Percentiles rank a stretch among this genome's conserved stretches.
Evolutionary conservation across 92 coral and sea anemone genomes (phyloP).

Genomic region (Blastomussa wellsi): DNA sequence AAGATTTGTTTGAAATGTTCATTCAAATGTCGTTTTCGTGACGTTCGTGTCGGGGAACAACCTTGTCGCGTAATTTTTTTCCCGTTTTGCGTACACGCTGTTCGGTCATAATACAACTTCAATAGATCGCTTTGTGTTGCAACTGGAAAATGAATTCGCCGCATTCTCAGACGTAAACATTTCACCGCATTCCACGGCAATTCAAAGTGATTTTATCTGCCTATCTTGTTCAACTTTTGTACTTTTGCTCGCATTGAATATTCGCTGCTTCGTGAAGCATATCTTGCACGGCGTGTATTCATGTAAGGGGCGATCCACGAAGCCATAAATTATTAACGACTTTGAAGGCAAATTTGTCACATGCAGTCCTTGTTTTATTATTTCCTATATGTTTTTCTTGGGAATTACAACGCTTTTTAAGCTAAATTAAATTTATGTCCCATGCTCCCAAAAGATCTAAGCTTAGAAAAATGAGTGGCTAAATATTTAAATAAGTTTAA

Average conservation of each 20-base stretch:
- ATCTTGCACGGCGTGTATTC: constrained; percentile 12
- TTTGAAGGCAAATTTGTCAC: constrained; percentile 17
- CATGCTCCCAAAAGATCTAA: neutral
- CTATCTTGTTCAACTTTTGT: neutral
- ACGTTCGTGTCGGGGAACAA: neutral
- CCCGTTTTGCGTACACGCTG: constrained; percentile 22
- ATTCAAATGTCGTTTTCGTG: neutral
- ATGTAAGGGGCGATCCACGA: constrained; percentile 28
- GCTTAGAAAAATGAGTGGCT: neutral
- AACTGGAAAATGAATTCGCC: constrained; percentile 6
- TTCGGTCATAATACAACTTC: constrained; percentile 17
- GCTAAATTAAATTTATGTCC: neutral
- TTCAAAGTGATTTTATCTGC: neutral
- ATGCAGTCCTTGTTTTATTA: neutral
- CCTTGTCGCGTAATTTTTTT: constrained; percentile 8
- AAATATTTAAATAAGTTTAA: neutral
- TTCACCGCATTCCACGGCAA: constrained; percentile 9
- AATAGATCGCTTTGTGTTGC: constrained; percentile 25
- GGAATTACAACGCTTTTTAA: neutral
- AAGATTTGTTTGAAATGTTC: neutral
- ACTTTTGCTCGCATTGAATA: neutral
- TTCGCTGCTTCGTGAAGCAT: neutral
- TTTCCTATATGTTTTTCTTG: neutral
- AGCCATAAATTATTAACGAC: constrained; percentile 29
- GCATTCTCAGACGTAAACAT: constrained; percentile 38